Percentiles rank a stretch among this genome's conserved stretches.
Evolutionary conservation across 2,888 invertebrate species (phyloP).

Genomic region (Eristalis intricaria): DNA sequence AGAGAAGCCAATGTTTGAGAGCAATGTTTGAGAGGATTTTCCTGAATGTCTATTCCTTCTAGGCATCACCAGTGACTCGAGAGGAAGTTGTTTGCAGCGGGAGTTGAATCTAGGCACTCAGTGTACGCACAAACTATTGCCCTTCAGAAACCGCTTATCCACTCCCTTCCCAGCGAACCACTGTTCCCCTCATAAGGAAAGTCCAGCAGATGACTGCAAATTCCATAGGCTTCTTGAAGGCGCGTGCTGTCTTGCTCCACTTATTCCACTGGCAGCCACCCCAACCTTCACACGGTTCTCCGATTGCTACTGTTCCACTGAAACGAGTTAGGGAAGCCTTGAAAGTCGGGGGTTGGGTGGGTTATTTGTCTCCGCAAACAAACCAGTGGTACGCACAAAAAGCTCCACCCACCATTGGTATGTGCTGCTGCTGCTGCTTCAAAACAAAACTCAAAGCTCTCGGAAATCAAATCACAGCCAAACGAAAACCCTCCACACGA

Average conservation of each 20-base stretch:
- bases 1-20: too few species aligned
- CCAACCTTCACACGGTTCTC: neutral
- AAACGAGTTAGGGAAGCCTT: constrained; percentile 34
- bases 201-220: neutral
- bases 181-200: neutral
- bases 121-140: too few species aligned
- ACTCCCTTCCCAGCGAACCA: too few species aligned
- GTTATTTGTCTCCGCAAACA: constrained; percentile 30
- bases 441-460: constrained; percentile 61
- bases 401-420: constrained; percentile 16
- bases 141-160: too few species aligned
- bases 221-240: neutral
- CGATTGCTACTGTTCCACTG: neutral
- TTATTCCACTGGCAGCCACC: constrained; percentile 13
- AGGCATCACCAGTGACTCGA: too few species aligned
- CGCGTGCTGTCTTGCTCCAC: neutral
- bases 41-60: too few species aligned
- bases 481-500: constrained; percentile 26
- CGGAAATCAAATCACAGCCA: constrained; percentile 63
- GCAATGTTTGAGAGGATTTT: too few species aligned
- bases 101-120: too few species aligned
- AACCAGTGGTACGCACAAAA: neutral
- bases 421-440: constrained; percentile 5
- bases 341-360: constrained; percentile 8
- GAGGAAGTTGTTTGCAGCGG: too few species aligned